Evolutionary conservation across 2,888 invertebrate genomes (phyloP), one percentile per base, ranked within the genome.

Genomic region (Erebia epiphron): DNA sequence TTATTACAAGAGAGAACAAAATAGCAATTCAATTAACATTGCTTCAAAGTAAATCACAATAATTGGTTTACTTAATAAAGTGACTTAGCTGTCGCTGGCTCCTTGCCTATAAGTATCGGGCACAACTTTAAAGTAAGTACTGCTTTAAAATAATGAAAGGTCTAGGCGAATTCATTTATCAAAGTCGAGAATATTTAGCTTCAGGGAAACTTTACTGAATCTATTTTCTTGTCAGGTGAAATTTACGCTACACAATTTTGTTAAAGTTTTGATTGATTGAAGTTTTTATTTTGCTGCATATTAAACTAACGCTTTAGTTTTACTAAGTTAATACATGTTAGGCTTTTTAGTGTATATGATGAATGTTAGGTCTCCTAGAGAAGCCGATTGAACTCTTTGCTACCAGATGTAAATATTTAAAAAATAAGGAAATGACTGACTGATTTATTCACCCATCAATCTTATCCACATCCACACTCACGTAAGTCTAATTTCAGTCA

Each of bases 141-240:
- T 52, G 68, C 50, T 68, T 52, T 43, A 54, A 67, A 52, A 52
- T 68, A 68, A 68, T 43, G 54, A 65, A 54, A 61, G 52, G 60
- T 60, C 61, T 54, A 49, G 26, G 26, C 26, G 54, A 56, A 68
- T 68, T 68, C 62, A 68, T 63, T 68, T 62, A 68, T 68, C 68
- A 68, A 56, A 63, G 62, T 68, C 56, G 26, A 26, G 63, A 68
- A 57, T 67, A 68, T 63, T 61, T 61, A 52, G 56, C 63, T 63
- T 57, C 43, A 46, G 43, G 18, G 13, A 57, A 68, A 68, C 62
- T 63, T 68, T 26, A 14, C 46, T 18, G 13, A 56, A 68, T 68
- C 62, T 62, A 68, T 68, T 68, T 68, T 63, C 60, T 46, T 68
- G 62, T 68, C 68, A 68, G 63, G 52, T 54, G 61, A 41, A 60